Evolutionary conservation across 2,888 invertebrate species (phyloP).

Genomic region (Koerneria pararmatus): DNA sequence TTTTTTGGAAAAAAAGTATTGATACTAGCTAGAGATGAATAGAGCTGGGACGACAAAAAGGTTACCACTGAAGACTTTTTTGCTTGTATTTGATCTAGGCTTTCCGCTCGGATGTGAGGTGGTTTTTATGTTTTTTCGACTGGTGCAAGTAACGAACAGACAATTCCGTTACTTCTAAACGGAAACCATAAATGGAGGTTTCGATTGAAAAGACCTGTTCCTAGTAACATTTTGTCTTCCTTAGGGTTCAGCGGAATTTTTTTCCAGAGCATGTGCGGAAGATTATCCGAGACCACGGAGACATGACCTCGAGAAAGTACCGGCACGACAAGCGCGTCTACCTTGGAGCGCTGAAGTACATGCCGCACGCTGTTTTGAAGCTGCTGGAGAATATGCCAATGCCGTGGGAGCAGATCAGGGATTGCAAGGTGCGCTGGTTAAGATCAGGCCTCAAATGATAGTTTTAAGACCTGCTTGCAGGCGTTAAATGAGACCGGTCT

Average conservation of each 20-base stretch:
- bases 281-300: slow-evolving; percentile 97
- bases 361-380: slow-evolving; percentile 99
- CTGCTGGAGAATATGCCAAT: slow-evolving; percentile 99
- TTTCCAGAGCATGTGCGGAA: slow-evolving; percentile 85
- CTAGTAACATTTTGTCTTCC: not conserved
- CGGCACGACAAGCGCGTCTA: slow-evolving; percentile 97
- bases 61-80: too few species aligned
- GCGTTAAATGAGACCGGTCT: too few species aligned
- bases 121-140: too few species aligned
- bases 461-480: too few species aligned
- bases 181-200: too few species aligned
- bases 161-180: not conserved
- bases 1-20: too few species aligned
- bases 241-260: not conserved
- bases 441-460: too few species aligned
- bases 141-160: too few species aligned
- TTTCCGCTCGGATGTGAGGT: not conserved
- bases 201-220: not conserved
- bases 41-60: too few species aligned
- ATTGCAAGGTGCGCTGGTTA: slow-evolving; percentile 83
- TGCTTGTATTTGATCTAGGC: too few species aligned
- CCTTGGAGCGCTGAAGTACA: slow-evolving; percentile 93
- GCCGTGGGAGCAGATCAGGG: slow-evolving; percentile 99
- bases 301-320: slow-evolving; percentile 98
- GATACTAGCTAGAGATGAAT: too few species aligned